Evolutionary conservation across 2,113 vertebrate species (phyloP).

Genomic region (Vanacampus margaritifer): DNA sequence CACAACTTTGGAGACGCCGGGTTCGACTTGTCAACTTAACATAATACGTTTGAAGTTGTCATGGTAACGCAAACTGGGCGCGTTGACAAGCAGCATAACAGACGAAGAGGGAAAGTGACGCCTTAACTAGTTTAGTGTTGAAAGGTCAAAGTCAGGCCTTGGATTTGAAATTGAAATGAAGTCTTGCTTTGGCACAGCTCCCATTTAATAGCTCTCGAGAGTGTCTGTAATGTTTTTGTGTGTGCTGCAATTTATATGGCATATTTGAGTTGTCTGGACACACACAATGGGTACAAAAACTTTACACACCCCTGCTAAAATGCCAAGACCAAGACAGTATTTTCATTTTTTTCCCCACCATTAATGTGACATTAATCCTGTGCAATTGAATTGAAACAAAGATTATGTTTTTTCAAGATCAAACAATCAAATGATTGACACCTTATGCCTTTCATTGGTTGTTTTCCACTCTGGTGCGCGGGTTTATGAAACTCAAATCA

Average conservation of each 20-base stretch:
- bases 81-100: constrained; percentile 31
- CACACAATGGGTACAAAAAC: constrained; percentile 1
- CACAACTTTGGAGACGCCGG: background rate
- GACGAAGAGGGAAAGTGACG: constrained; percentile 21
- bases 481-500: too few species aligned
- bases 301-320: too few species aligned
- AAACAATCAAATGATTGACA: too few species aligned
- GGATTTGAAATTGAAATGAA: constrained; percentile 67
- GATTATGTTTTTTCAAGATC: too few species aligned
- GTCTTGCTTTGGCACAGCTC: constrained; percentile 54
- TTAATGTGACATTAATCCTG: too few species aligned
- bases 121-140: constrained; percentile 50
- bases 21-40: background rate
- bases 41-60: background rate
- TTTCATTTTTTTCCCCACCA: too few species aligned
- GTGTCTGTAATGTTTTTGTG: constrained; percentile 15
- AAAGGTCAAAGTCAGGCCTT: constrained; percentile 66
- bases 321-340: too few species aligned
- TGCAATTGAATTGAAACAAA: too few species aligned
- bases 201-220: constrained; percentile 30
- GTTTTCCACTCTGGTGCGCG: too few species aligned
- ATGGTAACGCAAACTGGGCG: constrained; percentile 1
- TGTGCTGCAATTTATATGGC: background rate
- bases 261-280: background rate
- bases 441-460: too few species aligned